These are phyloP conservation scores for Lutjanus erythropterus DNA, from an alignment of 2,113 vertebrate species.

Conservation along the genomic window DNA sequence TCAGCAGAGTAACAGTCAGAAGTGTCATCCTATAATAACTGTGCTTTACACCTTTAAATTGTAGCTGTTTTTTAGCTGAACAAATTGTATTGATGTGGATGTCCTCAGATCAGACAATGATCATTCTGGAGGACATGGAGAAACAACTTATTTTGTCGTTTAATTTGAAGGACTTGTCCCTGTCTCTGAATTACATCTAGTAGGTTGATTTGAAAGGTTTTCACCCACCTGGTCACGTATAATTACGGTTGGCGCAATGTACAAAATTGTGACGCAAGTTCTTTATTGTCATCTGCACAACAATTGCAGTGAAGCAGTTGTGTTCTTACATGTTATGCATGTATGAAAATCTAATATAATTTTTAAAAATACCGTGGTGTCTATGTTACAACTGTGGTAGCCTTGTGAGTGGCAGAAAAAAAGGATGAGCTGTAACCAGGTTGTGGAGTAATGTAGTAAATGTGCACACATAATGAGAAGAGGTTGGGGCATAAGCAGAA, in stretches of 20 bases:
- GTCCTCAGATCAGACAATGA: not conserved
- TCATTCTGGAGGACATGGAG: not conserved
- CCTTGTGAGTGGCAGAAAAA: too few relatives aligned
- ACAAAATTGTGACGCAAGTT: not conserved
- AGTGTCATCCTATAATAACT: not conserved
- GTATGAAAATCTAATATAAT: too few relatives aligned
- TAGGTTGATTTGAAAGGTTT: not conserved
- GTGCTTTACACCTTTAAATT: not conserved
- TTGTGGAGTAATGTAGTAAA: too few relatives aligned
- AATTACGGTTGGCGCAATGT: too few relatives aligned
- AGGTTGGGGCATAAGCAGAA: too few relatives aligned
- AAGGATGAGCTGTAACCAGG: too few relatives aligned
- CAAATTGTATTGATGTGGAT: not conserved
- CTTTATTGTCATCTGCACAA: not conserved
- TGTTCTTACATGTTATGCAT: too few relatives aligned
- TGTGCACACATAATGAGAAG: too few relatives aligned
- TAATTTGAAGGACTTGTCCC: not conserved
- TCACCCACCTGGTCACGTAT: not conserved
- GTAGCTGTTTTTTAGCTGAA: not conserved
- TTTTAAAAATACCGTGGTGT: too few relatives aligned
- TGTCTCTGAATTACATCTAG: not conserved
- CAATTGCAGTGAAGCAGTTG: too few relatives aligned
- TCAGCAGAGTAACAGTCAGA: not conserved
- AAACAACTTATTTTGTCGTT: not conserved
- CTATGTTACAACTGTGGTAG: too few relatives aligned